Percentiles rank a stretch among this genome's conserved stretches.
Evolutionary conservation across 2,888 invertebrate species (phyloP).

Genomic region (Drosophila histrio): DNA sequence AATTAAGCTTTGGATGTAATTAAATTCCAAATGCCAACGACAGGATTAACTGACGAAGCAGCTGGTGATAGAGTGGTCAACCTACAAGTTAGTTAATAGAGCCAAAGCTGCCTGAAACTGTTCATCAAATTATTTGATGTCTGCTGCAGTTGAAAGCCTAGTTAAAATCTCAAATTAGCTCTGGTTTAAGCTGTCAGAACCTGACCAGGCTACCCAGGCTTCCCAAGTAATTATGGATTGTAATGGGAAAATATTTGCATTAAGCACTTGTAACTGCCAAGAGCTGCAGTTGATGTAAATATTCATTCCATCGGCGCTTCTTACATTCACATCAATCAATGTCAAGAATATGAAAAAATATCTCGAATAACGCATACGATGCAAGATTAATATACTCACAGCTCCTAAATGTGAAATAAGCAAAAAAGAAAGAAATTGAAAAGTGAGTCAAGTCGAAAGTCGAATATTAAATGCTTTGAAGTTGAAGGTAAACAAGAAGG

Average conservation of each 20-base stretch:
- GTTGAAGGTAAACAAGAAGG: background rate
- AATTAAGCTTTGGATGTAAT: slow-evolving; percentile 52
- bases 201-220: background rate
- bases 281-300: slow-evolving; percentile 24
- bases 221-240: slow-evolving; percentile 18
- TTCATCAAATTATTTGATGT: slow-evolving; percentile 40
- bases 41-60: slow-evolving; percentile 20
- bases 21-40: slow-evolving; percentile 59
- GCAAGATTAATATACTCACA: slow-evolving; percentile 31
- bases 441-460: slow-evolving; percentile 1
- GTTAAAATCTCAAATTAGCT: slow-evolving; percentile 14
- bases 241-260: slow-evolving; percentile 9
- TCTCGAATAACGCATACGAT: background rate
- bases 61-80: background rate
- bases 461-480: background rate
- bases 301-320: background rate
- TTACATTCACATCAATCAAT: slow-evolving; percentile 45
- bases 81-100: slow-evolving; percentile 38
- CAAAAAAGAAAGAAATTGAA: background rate
- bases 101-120: slow-evolving; percentile 65
- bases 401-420: slow-evolving; percentile 7
- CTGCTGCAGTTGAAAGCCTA: slow-evolving; percentile 13
- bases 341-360: slow-evolving; percentile 32
- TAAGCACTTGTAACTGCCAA: background rate
- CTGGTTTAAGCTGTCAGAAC: background rate